Evolutionary conservation across 2,113 vertebrate genomes (phyloP).

Genomic region (Thunnus thynnus): DNA sequence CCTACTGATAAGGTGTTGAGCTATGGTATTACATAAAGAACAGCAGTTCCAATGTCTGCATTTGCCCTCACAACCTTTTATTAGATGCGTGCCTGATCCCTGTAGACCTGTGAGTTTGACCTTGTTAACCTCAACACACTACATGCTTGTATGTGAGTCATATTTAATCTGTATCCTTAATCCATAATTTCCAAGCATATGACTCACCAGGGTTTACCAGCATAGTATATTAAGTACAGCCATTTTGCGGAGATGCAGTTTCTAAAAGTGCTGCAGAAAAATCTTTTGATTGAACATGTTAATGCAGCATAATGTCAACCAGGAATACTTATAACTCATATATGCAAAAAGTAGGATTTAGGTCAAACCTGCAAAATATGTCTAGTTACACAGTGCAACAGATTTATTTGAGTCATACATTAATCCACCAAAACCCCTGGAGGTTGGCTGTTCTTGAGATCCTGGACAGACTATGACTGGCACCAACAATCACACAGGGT

Average conservation of each 20-base stretch:
- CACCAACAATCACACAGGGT: background rate
- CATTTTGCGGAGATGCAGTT: background rate
- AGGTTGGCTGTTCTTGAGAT: background rate
- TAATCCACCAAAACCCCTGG: no score
- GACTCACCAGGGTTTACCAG: constrained; percentile 31
- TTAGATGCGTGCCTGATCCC: background rate
- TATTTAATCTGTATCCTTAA: constrained; percentile 70
- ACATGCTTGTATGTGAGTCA: constrained; percentile 37
- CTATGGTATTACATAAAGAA: background rate
- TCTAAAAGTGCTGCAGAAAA: background rate
- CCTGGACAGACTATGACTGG: background rate
- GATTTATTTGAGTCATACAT: no score
- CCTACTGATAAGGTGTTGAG: background rate
- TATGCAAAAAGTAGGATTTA: background rate
- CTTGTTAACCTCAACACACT: constrained; percentile 37
- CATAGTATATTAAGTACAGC: background rate
- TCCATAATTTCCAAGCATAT: constrained; percentile 57
- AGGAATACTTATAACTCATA: background rate
- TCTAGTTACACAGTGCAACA: no score
- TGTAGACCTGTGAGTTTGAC: constrained; percentile 23
- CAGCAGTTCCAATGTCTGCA: background rate
- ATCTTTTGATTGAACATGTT: no score
- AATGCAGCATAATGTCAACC: no score
- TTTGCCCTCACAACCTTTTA: background rate
- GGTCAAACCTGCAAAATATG: no score